Percentiles rank a stretch among this genome's conserved stretches.
These are phyloP conservation scores for Tokudaia muenninki DNA, from an alignment of 2,797 vertebrate species.

Conservation along the genomic window DNA sequence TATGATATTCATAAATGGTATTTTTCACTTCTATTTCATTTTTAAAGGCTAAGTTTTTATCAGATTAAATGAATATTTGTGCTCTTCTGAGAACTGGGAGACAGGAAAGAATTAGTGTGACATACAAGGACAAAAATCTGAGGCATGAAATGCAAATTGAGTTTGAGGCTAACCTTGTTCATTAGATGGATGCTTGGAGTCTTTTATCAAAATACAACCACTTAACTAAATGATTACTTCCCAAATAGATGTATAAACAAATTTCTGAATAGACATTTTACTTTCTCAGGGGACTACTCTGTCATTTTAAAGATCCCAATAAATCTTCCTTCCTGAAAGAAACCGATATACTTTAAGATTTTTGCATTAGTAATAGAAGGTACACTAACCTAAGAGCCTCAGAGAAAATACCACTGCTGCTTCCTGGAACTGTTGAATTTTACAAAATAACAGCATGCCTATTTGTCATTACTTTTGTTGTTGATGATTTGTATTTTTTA, in stretches of 20 bases:
- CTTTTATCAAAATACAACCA: slow-evolving; percentile 63
- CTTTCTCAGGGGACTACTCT: slow-evolving; percentile 43
- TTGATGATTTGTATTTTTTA: neutral
- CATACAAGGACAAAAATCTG: slow-evolving; percentile 53
- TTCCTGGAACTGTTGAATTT: slow-evolving; percentile 38
- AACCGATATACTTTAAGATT: neutral
- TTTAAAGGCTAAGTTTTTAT: slow-evolving; percentile 57
- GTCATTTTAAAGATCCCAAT: slow-evolving; percentile 49
- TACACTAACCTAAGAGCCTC: slow-evolving; percentile 8
- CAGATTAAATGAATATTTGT: slow-evolving; percentile 64
- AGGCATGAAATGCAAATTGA: slow-evolving; percentile 66
- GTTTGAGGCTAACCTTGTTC: slow-evolving; percentile 60
- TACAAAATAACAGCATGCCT: slow-evolving; percentile 18
- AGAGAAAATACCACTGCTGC: neutral
- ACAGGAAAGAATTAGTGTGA: slow-evolving; percentile 51
- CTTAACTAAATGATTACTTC: slow-evolving; percentile 69
- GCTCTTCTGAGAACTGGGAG: slow-evolving; percentile 45
- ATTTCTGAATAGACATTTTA: slow-evolving; percentile 56
- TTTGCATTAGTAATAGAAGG: slow-evolving; percentile 53
- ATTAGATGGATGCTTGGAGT: slow-evolving; percentile 48
- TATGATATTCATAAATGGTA: slow-evolving; percentile 59
- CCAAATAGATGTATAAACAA: slow-evolving; percentile 54
- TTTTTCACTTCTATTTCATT: slow-evolving; percentile 64
- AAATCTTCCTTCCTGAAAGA: slow-evolving; percentile 58
- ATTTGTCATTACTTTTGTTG: slow-evolving; percentile 10